Base-by-base conservation (phyloP, 2,113 vertebrate species). In the Spilogale gracilis region DNA sequence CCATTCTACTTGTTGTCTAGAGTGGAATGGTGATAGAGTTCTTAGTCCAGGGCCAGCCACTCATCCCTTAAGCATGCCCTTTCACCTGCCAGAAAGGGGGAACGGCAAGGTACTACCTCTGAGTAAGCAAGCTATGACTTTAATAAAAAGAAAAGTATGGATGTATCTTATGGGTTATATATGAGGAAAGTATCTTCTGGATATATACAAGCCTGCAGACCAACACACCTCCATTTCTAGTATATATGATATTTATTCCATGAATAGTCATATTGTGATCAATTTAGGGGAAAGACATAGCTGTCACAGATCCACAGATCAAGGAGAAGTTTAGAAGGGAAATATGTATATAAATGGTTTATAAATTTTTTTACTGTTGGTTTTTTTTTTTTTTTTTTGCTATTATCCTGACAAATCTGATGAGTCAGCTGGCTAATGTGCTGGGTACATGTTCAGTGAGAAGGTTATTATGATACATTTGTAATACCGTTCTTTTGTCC, bases 1-100 rank as follows among this genome's bases (percentile, higher is more conserved):
- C 84, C 78, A 91, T 99, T 13, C 90, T 60, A 94, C 65, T 98
- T 94, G 45, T 94, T 97, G 94, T 56, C 97, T 60, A 89, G 0
- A 27, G 94, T 45, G 54, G 43, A 97, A 50, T 95, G 76, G 65
- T 52, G 9, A 38, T 74, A 71, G 80, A 85, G 92, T 89, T 87
- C 0, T 96, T 84, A 79, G 82, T 94, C 86, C 90, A 67, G 43
- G 27, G 27, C 87, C 27, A 85, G 60, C 2, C 50, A 69, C n/a
- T 89, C 56, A 92, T 61, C 82, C 32, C 79, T 73, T 69, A 93
- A 82, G 5, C 30, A 43, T 32, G 56, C 13, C 67, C 63, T 78
- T 9, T 89, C 16, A 60, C 12, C 74, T 94, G 52, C 60, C 52
- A 97, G 82, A n/a, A 71, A 95, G 97, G 85, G 60, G 45, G 16